Conservation (phyloP, 2,113 vertebrate species). For the Bos indicus region DNA sequence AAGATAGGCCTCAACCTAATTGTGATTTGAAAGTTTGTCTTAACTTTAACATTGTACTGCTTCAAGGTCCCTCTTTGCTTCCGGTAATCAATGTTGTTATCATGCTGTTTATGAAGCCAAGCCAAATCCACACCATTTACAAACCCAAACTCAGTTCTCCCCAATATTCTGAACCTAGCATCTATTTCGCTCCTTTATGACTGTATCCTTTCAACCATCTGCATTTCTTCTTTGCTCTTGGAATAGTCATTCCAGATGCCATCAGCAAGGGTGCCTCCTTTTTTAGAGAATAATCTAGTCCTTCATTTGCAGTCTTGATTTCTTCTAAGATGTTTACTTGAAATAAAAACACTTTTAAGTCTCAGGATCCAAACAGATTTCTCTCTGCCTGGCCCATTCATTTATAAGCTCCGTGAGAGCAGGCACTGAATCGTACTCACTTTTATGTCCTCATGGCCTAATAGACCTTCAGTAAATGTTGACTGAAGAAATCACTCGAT, state of each 20-base stretch:
- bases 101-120: background rate
- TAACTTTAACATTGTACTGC: background rate
- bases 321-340: conserved; percentile 6
- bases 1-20: background rate
- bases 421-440: background rate
- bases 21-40: background rate
- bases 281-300: background rate
- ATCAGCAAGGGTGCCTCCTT: background rate
- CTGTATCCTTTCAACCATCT: background rate
- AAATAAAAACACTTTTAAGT: conserved; percentile 9
- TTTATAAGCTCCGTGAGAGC: conserved; percentile 9
- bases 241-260: background rate
- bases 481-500: conserved; percentile 3
- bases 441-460: background rate
- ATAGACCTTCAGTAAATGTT: background rate
- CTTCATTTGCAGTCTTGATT: conserved; percentile 25
- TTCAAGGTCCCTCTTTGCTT: background rate
- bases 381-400: background rate
- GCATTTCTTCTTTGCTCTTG: background rate
- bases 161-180: background rate
- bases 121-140: background rate
- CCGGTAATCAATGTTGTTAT: background rate
- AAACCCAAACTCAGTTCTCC: background rate
- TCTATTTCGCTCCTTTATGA: background rate
- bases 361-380: conserved; percentile 3